These are phyloP conservation scores for Tonatia bakeri DNA, from an alignment of 2,113 vertebrate genomes.

Conservation along the genomic window DNA sequence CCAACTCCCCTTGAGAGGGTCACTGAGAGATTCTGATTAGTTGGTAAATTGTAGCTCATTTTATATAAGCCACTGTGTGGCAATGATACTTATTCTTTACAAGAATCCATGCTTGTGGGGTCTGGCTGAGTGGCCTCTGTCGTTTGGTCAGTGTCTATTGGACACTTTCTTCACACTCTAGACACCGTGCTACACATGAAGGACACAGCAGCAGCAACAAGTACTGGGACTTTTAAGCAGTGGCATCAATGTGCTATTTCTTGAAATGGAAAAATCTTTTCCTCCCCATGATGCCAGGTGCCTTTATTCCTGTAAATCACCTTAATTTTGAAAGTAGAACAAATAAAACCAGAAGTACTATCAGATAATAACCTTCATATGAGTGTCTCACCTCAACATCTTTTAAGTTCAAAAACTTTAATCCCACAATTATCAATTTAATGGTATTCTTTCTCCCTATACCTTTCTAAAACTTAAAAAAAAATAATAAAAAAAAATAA, in stretches of 20 bases:
- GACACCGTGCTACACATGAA: accelerated
- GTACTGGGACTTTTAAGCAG: not conserved
- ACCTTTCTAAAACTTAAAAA: conserved; percentile 19
- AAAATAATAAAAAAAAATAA: not conserved
- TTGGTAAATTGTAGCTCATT: not conserved
- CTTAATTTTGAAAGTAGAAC: conserved; percentile 23
- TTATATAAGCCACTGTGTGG: not conserved
- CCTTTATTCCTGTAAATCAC: not conserved
- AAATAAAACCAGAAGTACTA: not conserved
- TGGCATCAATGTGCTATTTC: not conserved
- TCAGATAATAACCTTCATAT: not conserved
- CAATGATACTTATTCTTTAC: not conserved
- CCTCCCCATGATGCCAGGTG: not conserved
- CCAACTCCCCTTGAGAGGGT: not conserved
- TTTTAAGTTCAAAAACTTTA: not conserved
- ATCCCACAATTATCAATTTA: not conserved
- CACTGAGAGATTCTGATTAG: not conserved
- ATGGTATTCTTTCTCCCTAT: not conserved
- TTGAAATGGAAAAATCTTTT: not conserved
- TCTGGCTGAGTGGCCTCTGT: not conserved
- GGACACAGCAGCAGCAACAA: not conserved
- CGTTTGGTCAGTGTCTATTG: not conserved
- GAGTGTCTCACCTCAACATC: not conserved
- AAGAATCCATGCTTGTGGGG: not conserved
- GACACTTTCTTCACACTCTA: not conserved